Evolutionary conservation across 2,888 invertebrate genomes (phyloP), one percentile per base, ranked within the genome.

Genomic region (Cataglyphis rosenhaueri): DNA sequence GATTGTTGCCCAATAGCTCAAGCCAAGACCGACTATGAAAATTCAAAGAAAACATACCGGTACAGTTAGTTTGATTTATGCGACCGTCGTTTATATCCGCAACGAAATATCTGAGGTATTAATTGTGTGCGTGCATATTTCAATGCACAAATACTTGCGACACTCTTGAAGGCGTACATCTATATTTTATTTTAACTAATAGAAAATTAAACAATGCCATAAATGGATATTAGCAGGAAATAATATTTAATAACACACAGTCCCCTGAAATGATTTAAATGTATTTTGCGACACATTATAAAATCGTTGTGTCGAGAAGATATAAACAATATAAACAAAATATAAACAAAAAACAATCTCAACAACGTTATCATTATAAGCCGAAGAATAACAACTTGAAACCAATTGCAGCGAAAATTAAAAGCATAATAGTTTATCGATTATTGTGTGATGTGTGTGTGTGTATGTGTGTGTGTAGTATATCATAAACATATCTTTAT

Each of bases 401-500:
- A 57, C 44, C 48, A 75, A 75, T 75, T 48, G 32, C 75, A 75
- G 21, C 35, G 18, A 70, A 75, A 79, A 79, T 59, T 74, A 25
- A 25, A 75, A 59, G 55, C 15, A 38, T 21, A 21, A 59, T 44
- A 44, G 59, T 35, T 18, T 29, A 41, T 32, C 64, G 52, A 25
- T 48, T 48, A 18, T 18, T 48, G 48, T 35, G 6, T 6, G 35
- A 35, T 6, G 35, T 32, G 35, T 35, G 6, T 6, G 32, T 32
- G 48, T n/a, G 25, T 25, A 1, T n/a, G n/a, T 6, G 35, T 32
- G 35, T 35, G 35, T 35, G 48, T n/a, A 8, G 8, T n/a, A 52
- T 52, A 64, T 81, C 55, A 52, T 73, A 35, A 76, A 68, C 21
- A 81, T 73, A 81, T 55, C 62, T 73, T 52, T 15, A 62, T 73